These are phyloP conservation scores for Leptogaster cylindrica DNA, from an alignment of 2,888 invertebrate species.

Conservation along the genomic window DNA sequence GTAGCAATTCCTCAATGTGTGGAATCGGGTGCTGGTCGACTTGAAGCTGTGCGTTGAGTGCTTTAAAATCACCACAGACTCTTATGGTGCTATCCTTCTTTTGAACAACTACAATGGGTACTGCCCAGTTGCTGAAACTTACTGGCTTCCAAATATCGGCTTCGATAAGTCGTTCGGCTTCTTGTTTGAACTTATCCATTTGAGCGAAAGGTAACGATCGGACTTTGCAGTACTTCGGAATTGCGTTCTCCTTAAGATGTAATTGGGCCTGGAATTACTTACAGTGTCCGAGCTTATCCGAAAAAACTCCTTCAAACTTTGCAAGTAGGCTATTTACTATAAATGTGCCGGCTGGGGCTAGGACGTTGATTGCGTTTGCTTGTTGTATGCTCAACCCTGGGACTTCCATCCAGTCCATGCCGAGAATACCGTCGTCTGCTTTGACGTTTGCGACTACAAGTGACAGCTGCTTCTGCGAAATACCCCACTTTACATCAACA, in stretches of 20 bases:
- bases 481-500: not conserved
- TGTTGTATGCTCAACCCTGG: not conserved
- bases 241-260: not conserved
- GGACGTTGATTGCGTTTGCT: not conserved
- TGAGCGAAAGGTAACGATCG: constrained; percentile 8
- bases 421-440: not conserved
- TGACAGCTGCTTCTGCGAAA: not conserved
- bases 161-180: constrained; percentile 1
- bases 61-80: constrained; percentile 43
- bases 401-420: not conserved
- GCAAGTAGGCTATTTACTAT: not conserved
- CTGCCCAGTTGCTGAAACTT: constrained; percentile 27
- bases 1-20: constrained; percentile 21
- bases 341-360: not conserved
- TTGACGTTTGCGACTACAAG: not conserved
- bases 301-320: not conserved
- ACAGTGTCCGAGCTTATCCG: not conserved
- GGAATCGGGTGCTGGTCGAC: constrained; percentile 4
- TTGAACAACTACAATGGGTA: constrained; percentile 25
- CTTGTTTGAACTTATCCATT: constrained; percentile 14
- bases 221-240: not conserved
- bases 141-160: constrained; percentile 32
- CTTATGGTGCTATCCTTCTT: constrained; percentile 17
- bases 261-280: not conserved
- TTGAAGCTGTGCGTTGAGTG: constrained; percentile 37